Evolutionary conservation across 2,888 invertebrate species (phyloP).

Genomic region (Macropis europaea): DNA sequence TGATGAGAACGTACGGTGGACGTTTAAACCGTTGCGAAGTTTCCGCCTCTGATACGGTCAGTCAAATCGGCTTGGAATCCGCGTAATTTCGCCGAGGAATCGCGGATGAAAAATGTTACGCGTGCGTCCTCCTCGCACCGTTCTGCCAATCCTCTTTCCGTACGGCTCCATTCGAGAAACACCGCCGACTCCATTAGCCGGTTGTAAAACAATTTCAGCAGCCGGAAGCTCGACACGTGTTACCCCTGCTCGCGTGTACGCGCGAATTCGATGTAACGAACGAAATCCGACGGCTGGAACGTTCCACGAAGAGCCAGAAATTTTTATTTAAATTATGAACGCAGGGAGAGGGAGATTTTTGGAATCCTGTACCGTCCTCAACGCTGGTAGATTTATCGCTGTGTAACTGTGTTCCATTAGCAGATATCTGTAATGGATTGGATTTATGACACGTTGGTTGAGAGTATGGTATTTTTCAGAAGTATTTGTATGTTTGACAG

Average conservation of each 20-base stretch:
- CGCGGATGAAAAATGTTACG: slow-evolving; percentile 24
- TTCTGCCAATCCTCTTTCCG: slow-evolving; percentile 49
- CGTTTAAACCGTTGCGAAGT: slow-evolving; percentile 64
- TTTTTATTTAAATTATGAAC: too few species aligned
- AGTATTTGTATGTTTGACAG: too few species aligned
- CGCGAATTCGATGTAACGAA: background rate
- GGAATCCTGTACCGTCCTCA: too few species aligned
- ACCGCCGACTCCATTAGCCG: slow-evolving; percentile 48
- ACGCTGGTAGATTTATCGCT: too few species aligned
- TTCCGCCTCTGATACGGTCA: slow-evolving; percentile 59
- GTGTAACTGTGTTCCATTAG: too few species aligned
- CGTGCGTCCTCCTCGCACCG: slow-evolving; percentile 1
- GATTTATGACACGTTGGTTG: too few species aligned
- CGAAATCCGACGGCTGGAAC: background rate
- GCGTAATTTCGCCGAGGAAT: slow-evolving; percentile 42
- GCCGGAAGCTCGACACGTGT: background rate
- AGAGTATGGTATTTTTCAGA: too few species aligned
- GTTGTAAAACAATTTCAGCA: slow-evolving; percentile 52
- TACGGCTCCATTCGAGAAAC: slow-evolving; percentile 20
- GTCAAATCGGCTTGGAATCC: slow-evolving; percentile 55
- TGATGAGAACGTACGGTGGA: slow-evolving; percentile 70
- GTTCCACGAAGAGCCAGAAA: background rate
- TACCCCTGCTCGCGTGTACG: too few species aligned
- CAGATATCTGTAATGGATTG: too few species aligned
- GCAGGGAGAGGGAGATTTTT: too few species aligned